A percentile compares a stretch with the other conserved stretches of the same genome.
phyloP scores from a whole-genome alignment of 2,888 invertebrate genomes.

The Tinea trinotella region DNA sequence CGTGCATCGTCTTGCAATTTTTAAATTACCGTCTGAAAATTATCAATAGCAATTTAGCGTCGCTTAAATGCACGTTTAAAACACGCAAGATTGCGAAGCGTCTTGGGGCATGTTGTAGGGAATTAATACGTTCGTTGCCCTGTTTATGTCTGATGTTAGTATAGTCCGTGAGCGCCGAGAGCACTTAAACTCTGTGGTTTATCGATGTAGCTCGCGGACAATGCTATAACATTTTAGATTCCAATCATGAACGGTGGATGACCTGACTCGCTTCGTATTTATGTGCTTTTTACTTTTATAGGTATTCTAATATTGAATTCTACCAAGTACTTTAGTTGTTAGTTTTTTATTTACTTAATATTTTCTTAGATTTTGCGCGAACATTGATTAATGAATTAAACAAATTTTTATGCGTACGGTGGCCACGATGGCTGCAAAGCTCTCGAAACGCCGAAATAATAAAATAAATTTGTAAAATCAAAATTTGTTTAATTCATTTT shows the following conservation, averaged over 20 bases:
- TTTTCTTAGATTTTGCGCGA: no score
- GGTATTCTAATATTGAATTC: no score
- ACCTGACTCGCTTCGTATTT: neutral
- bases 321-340: no score
- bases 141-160: conserved; percentile 19
- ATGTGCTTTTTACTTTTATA: no score
- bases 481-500: no score
- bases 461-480: no score
- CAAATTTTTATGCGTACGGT: no score
- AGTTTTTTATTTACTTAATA: no score
- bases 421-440: no score
- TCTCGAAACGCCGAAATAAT: no score
- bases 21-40: neutral
- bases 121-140: conserved; percentile 48
- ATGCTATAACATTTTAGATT: neutral
- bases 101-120: conserved; percentile 16
- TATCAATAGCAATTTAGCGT: neutral
- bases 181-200: neutral
- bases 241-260: neutral
- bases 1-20: no score
- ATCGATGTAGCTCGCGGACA: conserved; percentile 1
- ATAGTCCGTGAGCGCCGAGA: conserved; percentile 10
- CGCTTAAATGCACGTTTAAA: neutral
- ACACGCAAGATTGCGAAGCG: conserved; percentile 6
- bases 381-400: no score